Conservation (phyloP, 2,888 invertebrate species). For the Tupiocoris notatus region DNA sequence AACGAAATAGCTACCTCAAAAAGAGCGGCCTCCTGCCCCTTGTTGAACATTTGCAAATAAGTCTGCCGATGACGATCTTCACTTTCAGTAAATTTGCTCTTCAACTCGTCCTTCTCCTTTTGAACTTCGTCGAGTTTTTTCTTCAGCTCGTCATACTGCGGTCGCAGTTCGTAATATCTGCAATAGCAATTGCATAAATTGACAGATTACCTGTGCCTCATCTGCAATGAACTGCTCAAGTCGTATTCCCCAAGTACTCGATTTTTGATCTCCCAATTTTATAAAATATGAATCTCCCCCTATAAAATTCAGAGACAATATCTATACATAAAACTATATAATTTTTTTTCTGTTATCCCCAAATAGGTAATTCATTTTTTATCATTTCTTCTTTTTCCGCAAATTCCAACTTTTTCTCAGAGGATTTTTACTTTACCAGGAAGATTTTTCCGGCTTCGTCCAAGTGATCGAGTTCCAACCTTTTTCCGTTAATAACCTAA, state of each 20-base stretch:
- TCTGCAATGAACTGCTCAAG: not conserved
- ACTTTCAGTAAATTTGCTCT: conserved; percentile 46
- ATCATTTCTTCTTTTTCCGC: too few relatives aligned
- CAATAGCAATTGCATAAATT: not conserved
- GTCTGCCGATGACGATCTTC: conserved; percentile 72
- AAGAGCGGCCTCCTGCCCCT: conserved; percentile 76
- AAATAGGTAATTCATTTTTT: too few relatives aligned
- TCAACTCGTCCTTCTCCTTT: conserved; percentile 49
- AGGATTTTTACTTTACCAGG: too few relatives aligned
- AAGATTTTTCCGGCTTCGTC: too few relatives aligned
- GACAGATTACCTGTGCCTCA: not conserved
- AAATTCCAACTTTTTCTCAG: too few relatives aligned
- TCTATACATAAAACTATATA: too few relatives aligned
- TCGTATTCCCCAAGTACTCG: not conserved
- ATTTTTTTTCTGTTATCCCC: too few relatives aligned
- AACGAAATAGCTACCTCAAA: conserved; percentile 60
- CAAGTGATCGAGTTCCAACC: too few relatives aligned
- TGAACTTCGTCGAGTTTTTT: conserved; percentile 49
- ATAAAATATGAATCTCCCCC: too few relatives aligned
- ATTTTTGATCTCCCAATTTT: too few relatives aligned
- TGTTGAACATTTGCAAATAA: conserved; percentile 79
- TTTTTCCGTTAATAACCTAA: too few relatives aligned
- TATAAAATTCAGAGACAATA: too few relatives aligned
- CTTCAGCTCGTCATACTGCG: conserved; percentile 49
- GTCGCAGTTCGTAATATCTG: conserved; percentile 52